Evolutionary conservation across 1,140 invertebrate species (phyloP), one percentile per base, ranked within the genome.

Genomic region (Pseudachorutes palmiensis): DNA sequence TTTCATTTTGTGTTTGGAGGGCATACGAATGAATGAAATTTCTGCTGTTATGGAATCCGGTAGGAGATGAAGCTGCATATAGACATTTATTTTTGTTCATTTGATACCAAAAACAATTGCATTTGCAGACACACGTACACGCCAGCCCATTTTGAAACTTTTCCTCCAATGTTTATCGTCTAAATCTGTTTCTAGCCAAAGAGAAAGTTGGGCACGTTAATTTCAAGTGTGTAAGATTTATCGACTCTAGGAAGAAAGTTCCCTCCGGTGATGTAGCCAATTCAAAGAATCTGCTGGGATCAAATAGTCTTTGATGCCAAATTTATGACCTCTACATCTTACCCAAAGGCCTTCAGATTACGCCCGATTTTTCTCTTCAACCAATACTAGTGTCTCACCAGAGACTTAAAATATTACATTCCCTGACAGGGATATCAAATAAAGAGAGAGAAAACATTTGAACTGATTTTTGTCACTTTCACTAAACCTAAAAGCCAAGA

Each of bases 171-270:
- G 36, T 45, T 45, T 45, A 45, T 45, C 36, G 36, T 19, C 36
- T 19, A 45, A 45, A 45, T 45, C 36, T 45, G 36, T 45, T 45
- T 45, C 36, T 45, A 45, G 9, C 19, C 9, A 45, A 45, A 45
- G 36, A 45, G 36, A 45, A 45, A 45, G 36, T 45, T 45, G 36
- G 36, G 36, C 36, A 45, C 36, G 36, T 45, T 45, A 45, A 45
- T 45, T 45, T 45, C 36, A 45, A 45, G 36, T 45, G 36, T 45
- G 9, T 9, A 45, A 45, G 36, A 45, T 45, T 45, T 45, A 45
- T 45, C 9, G 19, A 45, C 19, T 45, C 36, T 45, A 45, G 36
- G 36, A n/a, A 45, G 36, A 45, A 45, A 45, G 36, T 45, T 45
- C 36, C 36, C 36, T 45, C 36, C 36, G 36, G 36, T 45, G 36